phyloP scores from a whole-genome alignment of 2,797 vertebrate species.

The Eulemur rubriventer region DNA sequence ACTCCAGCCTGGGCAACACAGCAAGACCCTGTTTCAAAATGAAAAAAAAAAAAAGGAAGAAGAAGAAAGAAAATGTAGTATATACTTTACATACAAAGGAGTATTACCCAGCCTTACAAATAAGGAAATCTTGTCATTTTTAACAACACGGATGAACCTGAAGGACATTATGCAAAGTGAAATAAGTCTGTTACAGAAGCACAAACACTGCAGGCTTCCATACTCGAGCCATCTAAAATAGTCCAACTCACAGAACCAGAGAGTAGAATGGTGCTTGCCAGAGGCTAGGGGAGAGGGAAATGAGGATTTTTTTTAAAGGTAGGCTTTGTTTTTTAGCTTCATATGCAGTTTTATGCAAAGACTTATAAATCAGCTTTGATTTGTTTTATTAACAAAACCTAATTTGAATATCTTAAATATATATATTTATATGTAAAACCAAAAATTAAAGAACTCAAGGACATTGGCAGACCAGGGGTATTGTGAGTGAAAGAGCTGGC shows the following conservation, averaged over 20 bases:
- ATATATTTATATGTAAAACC: slow-evolving; percentile 90
- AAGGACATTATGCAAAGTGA: not conserved
- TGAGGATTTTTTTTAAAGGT: too few relatives aligned
- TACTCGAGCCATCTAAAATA: not conserved
- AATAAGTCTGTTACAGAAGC: not conserved
- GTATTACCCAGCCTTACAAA: too few relatives aligned
- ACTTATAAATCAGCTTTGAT: slow-evolving; percentile 89
- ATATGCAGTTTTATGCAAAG: slow-evolving; percentile 88
- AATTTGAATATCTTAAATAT: slow-evolving; percentile 93
- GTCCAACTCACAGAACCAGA: not conserved
- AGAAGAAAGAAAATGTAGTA: not conserved
- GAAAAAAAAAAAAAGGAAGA: too few relatives aligned
- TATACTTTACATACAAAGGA: too few relatives aligned
- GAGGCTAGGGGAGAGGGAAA: not conserved
- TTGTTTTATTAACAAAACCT: slow-evolving; percentile 91
- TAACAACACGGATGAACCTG: not conserved
- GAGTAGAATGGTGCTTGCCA: not conserved
- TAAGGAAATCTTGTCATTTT: not conserved
- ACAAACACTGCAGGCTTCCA: not conserved
- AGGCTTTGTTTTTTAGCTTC: too few relatives aligned
- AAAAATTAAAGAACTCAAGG: slow-evolving; percentile 90
- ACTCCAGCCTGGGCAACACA: too few relatives aligned
- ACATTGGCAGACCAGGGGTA: not conserved
- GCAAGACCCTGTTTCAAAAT: too few relatives aligned
- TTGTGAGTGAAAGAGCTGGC: not conserved